phyloP scores from a whole-genome alignment of 2,797 vertebrate species.

The Odontamblyopus rebecca region DNA sequence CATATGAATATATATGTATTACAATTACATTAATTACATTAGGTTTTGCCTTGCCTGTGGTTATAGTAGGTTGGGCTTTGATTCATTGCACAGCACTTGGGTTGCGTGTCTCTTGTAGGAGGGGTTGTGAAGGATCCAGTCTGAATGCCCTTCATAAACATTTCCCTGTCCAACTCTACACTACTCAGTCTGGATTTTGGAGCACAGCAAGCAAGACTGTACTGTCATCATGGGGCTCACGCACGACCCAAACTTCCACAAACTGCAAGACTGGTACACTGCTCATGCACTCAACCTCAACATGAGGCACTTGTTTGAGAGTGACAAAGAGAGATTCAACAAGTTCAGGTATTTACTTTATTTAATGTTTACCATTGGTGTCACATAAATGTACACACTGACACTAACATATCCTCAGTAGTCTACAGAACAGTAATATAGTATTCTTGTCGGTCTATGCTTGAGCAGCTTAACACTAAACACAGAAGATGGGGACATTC shows the following conservation, averaged over 20 bases:
- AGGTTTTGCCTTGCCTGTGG: not conserved
- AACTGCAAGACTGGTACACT: constrained; percentile 86
- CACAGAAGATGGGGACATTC: constrained; percentile 88
- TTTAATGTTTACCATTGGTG: not conserved
- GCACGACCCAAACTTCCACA: constrained; percentile 84
- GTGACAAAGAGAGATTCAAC: constrained; percentile 85
- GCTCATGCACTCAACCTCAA: constrained; percentile 80
- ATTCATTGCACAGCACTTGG: not conserved
- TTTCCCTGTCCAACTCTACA: constrained; percentile 26
- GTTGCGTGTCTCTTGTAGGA: constrained; percentile 60
- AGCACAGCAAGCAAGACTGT: constrained; percentile 46
- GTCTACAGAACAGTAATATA: not conserved
- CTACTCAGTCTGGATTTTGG: constrained; percentile 58
- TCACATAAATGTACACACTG: not conserved
- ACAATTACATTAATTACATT: not conserved
- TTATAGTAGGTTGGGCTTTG: not conserved
- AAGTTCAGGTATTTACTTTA: constrained; percentile 83
- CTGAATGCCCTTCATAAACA: constrained; percentile 60
- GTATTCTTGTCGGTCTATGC: not conserved
- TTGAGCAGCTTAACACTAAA: constrained; percentile 82
- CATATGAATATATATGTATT: not conserved
- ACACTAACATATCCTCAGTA: not conserved
- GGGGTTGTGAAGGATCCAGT: constrained; percentile 42
- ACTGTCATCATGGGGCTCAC: constrained; percentile 80
- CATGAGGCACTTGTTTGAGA: constrained; percentile 87